These are phyloP conservation scores for Dasyurus viverrinus DNA, from an alignment of 2,113 vertebrate genomes.

Conservation along the genomic window DNA sequence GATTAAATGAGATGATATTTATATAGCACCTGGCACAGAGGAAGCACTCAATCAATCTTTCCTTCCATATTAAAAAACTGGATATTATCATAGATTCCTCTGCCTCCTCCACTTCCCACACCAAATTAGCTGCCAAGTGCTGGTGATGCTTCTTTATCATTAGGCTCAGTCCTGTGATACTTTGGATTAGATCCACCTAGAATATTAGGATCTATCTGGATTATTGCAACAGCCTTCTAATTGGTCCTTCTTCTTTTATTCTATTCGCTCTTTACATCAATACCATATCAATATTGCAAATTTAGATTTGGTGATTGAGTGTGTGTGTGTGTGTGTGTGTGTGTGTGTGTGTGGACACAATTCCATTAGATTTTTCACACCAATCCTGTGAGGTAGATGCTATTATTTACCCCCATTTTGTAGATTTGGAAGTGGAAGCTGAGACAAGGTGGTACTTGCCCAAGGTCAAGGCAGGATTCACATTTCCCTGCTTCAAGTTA, in stretches of 20 bases:
- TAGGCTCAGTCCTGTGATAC: background rate
- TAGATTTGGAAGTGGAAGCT: background rate
- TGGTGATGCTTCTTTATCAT: no score
- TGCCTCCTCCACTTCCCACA: background rate
- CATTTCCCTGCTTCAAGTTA: background rate
- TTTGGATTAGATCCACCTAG: background rate
- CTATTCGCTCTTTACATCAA: background rate
- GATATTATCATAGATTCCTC: background rate
- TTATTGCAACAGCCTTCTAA: background rate
- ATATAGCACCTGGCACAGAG: background rate
- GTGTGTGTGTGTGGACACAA: background rate
- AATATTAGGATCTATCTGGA: no score
- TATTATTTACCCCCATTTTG: background rate
- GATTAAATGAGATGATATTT: background rate
- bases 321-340: no score
- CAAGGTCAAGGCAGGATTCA: background rate
- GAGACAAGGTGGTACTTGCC: background rate
- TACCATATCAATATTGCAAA: background rate
- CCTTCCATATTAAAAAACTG: background rate
- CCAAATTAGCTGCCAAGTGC: no score
- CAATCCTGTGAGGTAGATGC: background rate
- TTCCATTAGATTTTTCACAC: background rate
- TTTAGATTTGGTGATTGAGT: background rate
- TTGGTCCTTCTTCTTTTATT: background rate
- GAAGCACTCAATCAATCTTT: background rate